Percentiles rank a stretch among this genome's conserved stretches.
Evolutionary conservation across 2,797 vertebrate species (phyloP).

Genomic region (Coccyzus lansbergi): DNA sequence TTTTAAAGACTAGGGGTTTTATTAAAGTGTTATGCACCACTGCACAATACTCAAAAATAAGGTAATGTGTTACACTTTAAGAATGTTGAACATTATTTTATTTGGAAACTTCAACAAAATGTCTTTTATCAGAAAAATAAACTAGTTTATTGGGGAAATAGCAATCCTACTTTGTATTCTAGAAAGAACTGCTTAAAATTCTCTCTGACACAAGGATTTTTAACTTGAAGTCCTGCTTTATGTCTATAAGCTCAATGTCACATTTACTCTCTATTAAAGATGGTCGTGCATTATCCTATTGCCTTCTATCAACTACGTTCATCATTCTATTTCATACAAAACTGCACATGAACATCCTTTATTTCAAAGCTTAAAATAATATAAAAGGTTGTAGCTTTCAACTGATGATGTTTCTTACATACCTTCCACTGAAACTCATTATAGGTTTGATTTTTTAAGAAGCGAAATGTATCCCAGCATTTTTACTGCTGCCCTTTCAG

Average conservation of each 20-base stretch:
- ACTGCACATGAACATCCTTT: neutral
- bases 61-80: neutral
- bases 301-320: neutral
- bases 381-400: neutral
- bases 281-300: neutral
- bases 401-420: neutral
- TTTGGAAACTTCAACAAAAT: neutral
- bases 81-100: neutral
- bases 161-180: neutral
- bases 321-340: neutral
- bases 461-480: neutral
- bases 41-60: neutral
- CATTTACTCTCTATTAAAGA: neutral
- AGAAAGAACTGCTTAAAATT: neutral
- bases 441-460: neutral
- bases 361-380: neutral
- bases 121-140: neutral
- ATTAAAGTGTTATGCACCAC: neutral
- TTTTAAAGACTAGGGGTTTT: neutral
- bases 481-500: neutral
- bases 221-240: neutral
- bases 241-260: neutral
- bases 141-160: neutral
- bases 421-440: neutral
- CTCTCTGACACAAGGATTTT: neutral